Evolutionary conservation across 2,797 vertebrate species (phyloP).

Genomic region (Sciurus carolinensis): DNA sequence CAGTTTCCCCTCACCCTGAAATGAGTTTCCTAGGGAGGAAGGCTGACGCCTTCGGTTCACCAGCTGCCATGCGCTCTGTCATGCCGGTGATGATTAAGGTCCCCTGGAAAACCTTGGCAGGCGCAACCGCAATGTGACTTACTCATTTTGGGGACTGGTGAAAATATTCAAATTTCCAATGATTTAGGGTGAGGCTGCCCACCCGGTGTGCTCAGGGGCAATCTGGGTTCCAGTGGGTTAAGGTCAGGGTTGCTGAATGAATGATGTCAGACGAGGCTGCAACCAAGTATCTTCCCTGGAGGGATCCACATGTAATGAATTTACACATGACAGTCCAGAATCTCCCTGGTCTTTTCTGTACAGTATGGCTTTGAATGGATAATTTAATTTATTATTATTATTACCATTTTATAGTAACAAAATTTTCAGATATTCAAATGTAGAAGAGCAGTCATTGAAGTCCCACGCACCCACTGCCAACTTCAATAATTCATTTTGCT

Average conservation of each 20-base stretch:
- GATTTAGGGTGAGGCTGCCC: not conserved
- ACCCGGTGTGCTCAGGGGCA: not conserved
- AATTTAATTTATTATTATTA: not conserved
- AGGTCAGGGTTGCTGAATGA: not conserved
- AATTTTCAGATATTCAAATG: not conserved
- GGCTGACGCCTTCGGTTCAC: not conserved
- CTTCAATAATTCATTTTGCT: not conserved
- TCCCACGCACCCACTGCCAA: not conserved
- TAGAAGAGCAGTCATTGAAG: not conserved
- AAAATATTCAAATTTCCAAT: constrained; percentile 2
- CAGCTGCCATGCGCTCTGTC: not conserved
- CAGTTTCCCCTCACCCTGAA: not conserved
- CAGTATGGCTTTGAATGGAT: not conserved
- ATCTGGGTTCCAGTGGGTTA: not conserved
- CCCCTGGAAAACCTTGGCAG: not conserved
- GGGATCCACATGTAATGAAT: not conserved
- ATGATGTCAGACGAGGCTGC: not conserved
- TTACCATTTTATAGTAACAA: not conserved
- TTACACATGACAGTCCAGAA: not conserved
- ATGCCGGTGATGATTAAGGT: not conserved
- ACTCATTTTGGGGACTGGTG: not conserved
- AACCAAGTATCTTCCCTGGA: not conserved
- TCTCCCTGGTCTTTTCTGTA: not conserved
- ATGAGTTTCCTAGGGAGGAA: not conserved
- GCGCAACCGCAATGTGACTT: not conserved